Evolutionary conservation across 2,888 invertebrate species (phyloP).

Genomic region (Drosophila fulvimacula): DNA sequence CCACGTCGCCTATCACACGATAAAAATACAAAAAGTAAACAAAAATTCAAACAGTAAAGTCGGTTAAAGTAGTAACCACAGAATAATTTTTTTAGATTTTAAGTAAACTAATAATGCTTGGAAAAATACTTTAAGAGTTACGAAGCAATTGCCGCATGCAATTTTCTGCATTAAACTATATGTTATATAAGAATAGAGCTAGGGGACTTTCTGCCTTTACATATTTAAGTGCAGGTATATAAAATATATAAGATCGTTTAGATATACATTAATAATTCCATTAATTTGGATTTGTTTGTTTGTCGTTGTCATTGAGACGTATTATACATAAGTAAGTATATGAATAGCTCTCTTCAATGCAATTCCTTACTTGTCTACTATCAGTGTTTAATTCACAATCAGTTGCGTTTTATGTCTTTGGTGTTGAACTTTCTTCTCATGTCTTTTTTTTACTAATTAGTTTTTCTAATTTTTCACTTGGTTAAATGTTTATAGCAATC

Average conservation of each 20-base stretch:
- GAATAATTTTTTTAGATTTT: not conserved
- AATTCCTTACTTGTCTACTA: slow-evolving; percentile 35
- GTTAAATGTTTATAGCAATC: slow-evolving; percentile 47
- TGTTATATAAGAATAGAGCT: slow-evolving; percentile 18
- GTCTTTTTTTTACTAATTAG: slow-evolving; percentile 37
- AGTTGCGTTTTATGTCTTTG: slow-evolving; percentile 73
- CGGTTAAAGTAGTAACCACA: not conserved
- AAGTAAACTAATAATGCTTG: slow-evolving; percentile 14
- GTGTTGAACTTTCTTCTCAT: slow-evolving; percentile 58
- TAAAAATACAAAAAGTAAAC: slow-evolving; percentile 13
- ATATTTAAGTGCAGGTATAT: slow-evolving; percentile 65
- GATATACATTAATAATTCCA: slow-evolving; percentile 54
- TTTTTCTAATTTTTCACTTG: slow-evolving; percentile 35
- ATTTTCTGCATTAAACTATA: slow-evolving; percentile 41
- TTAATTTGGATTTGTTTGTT: slow-evolving; percentile 39
- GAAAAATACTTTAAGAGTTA: slow-evolving; percentile 30
- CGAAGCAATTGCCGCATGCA: slow-evolving; percentile 41
- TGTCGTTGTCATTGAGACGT: slow-evolving; percentile 59
- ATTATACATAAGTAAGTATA: slow-evolving; percentile 58
- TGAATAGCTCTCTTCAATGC: slow-evolving; percentile 26
- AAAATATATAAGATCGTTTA: slow-evolving; percentile 67
- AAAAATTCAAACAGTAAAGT: slow-evolving; percentile 13
- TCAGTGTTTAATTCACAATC: slow-evolving; percentile 69
- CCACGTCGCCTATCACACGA: slow-evolving; percentile 43
- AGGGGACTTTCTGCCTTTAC: slow-evolving; percentile 40